Evolutionary conservation across 1,140 invertebrate species (phyloP), one percentile per base, ranked within the genome.

Genomic region (Drosophila sechellia): DNA sequence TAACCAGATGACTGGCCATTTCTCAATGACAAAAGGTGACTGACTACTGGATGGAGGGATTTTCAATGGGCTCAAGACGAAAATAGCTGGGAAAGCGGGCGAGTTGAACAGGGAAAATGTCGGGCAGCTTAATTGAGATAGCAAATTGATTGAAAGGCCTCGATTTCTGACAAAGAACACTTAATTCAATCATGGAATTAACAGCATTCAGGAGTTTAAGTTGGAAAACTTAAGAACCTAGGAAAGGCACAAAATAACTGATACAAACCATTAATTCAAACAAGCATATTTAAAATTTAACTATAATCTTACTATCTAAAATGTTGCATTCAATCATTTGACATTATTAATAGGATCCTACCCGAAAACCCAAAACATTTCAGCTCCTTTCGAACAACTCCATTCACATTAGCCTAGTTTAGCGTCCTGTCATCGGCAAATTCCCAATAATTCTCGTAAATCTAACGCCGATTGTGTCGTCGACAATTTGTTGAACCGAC

Each of bases 371-470:
- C 42, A 69, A 46, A 27, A 37, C 42, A 64, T 37, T 20, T 25
- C 0, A 17, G 6, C 3, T 49, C 25, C 63, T 49, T 64, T 40
- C 17, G 20, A 49, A 57, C 52, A 70, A 70, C 55, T 70, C 68
- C 65, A 70, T 70, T 70, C 68, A 70, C 43, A 70, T 70, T 70
- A 70, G 40, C 63, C 65, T 49, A 70, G 68, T 70, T 50, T 70
- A 70, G 68, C 27, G 50, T 40, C 42, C 68, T 70, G 68, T 70
- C 68, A 70, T 70, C 68, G 68, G 35, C 42, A 42, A 70, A 40
- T 70, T 70, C 68, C 43, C 4, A 57, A 70, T 70, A 70, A 70
- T 70, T 70, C 50, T 22, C 68, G 50, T 70, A 70, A 70, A 70
- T 70, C 52, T 69, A 57, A 49, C 5, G 22, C n/a, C 20, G 15